phyloP scores from a whole-genome alignment of 1,140 invertebrate species.

The Leptinotarsa undecemlineata region DNA sequence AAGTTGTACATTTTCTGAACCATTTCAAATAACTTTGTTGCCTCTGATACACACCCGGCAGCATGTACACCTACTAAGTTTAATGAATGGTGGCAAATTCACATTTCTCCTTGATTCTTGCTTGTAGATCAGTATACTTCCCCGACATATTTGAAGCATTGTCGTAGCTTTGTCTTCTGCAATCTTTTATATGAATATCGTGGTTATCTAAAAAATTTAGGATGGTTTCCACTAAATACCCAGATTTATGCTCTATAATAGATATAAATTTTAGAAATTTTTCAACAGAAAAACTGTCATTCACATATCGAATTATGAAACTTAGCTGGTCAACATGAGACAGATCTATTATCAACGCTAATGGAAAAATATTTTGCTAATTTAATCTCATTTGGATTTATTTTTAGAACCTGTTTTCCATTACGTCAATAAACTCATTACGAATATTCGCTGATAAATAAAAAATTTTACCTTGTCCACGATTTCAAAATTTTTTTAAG shows the following conservation, averaged over 20 bases:
- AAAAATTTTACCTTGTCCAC: slow-evolving; percentile 29
- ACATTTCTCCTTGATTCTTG: slow-evolving; percentile 39
- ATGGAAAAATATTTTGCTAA: slow-evolving; percentile 52
- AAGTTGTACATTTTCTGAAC: slow-evolving; percentile 46
- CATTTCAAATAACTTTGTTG: slow-evolving; percentile 38
- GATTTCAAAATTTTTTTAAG: slow-evolving; percentile 27
- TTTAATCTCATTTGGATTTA: slow-evolving; percentile 46
- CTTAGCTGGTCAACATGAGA: too few species aligned
- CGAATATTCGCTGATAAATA: slow-evolving; percentile 43
- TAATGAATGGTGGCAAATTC: slow-evolving; percentile 41
- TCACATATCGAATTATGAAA: slow-evolving; percentile 51
- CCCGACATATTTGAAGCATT: slow-evolving; percentile 52
- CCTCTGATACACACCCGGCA: slow-evolving; percentile 31
- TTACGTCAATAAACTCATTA: slow-evolving; percentile 43
- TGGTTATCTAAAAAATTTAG: slow-evolving; percentile 44
- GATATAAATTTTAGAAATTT: slow-evolving; percentile 38
- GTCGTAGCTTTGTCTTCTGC: slow-evolving; percentile 49
- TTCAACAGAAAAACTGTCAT: slow-evolving; percentile 38
- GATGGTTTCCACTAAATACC: slow-evolving; percentile 42
- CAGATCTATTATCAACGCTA: slow-evolving; percentile 50
- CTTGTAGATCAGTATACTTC: slow-evolving; percentile 45
- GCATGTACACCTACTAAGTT: slow-evolving; percentile 45
- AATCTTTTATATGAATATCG: slow-evolving; percentile 49
- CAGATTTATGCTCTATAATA: slow-evolving; percentile 30
- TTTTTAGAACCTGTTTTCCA: slow-evolving; percentile 43